Evolutionary conservation across 2,113 vertebrate genomes (phyloP), one percentile per base, ranked within the genome.

Genomic region (Nycticebus coucang): DNA sequence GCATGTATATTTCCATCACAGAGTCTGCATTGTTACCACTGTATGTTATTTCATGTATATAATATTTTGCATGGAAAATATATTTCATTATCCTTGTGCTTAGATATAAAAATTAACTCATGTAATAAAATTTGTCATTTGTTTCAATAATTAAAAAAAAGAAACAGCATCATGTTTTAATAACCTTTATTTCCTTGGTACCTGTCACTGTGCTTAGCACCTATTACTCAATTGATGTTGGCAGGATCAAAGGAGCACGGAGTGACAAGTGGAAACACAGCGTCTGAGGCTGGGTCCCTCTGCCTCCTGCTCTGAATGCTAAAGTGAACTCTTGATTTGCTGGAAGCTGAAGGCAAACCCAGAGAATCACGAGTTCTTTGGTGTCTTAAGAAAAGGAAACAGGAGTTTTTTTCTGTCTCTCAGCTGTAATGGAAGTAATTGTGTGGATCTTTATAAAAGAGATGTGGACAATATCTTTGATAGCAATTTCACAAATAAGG

Each of bases 291-390:
- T 89, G 69, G 64, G 33, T 93, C 37, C 33, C 57, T 45, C 26
- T 30, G 15, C 10, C 7, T 24, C 13, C 13, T 7, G 9, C 79
- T 81, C 77, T 80, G 50, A 91, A 81, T 28, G 60, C 1, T 50
- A 28, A 75, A 45, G 94, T 91, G 96, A 92, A 94, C 74, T 87
- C 93, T 89, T 4, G 68, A n/a, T 89, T 97, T 91, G 53, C 35
- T 79, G 80, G 35, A 24, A 77, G 82, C 41, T 69, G 50, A 96
- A 90, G 41, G 74, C 50, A 89, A 75, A 94, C 53, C 45, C 50
- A 83, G 53, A 14, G 14, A 75, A 84, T 69, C 28, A 86, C 62
- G 83, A 14, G 10, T 96, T 89, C 53, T 22, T 55, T 18, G 85
- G 5, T 79, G 71, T 68, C 22, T 92, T 66, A 57, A 91, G 45